phyloP scores from a whole-genome alignment of 2,797 vertebrate species.

The Hephaestus fuliginosus region DNA sequence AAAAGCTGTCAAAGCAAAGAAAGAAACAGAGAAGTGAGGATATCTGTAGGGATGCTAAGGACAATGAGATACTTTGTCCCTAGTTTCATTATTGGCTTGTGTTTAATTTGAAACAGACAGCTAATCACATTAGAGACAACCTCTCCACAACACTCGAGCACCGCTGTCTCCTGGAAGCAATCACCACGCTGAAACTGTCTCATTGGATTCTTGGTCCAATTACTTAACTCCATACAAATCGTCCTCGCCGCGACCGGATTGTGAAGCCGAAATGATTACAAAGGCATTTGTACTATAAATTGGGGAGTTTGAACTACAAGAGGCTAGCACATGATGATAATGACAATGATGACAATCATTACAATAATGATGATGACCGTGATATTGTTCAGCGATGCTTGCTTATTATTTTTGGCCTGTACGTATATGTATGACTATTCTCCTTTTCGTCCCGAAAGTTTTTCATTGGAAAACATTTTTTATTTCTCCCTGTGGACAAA shows the following conservation, averaged over 20 bases:
- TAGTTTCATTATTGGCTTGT: constrained; percentile 78
- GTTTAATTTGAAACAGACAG: constrained; percentile 83
- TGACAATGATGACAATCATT: constrained; percentile 17
- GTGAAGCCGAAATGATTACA: constrained; percentile 48
- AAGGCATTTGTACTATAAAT: constrained; percentile 42
- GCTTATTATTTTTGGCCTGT: constrained; percentile 19
- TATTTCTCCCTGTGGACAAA: no score
- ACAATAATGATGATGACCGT: constrained; percentile 5
- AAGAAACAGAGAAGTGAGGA: constrained; percentile 66
- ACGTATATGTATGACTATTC: not conserved
- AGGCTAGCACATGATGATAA: constrained; percentile 24
- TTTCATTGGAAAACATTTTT: not conserved
- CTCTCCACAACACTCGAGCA: constrained; percentile 69
- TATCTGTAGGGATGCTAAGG: constrained; percentile 74
- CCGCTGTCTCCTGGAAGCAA: constrained; percentile 77
- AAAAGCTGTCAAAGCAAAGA: constrained; percentile 81
- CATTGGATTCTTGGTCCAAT: constrained; percentile 73
- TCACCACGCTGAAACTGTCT: constrained; percentile 69
- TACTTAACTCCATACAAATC: constrained; percentile 71
- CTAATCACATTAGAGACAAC: constrained; percentile 84
- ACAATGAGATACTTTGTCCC: constrained; percentile 80
- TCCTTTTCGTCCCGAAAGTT: not conserved
- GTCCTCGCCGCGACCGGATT: constrained; percentile 56
- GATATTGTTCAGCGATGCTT: constrained; percentile 5
- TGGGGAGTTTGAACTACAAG: constrained; percentile 37